Evolutionary conservation across 2,888 invertebrate species (phyloP).

Genomic region (Heliconius erato): DNA sequence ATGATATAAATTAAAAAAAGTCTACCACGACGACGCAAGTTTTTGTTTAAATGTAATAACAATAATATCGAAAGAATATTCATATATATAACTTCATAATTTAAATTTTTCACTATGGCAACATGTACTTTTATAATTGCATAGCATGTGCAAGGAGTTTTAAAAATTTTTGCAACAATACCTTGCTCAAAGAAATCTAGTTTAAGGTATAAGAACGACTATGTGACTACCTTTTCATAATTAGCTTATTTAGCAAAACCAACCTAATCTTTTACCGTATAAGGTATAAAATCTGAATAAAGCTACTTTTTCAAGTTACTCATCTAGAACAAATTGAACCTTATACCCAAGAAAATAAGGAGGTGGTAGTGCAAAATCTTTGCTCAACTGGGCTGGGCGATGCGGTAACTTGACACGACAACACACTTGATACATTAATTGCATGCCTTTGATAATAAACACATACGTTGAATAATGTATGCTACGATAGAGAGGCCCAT

Average conservation of each 20-base stretch:
- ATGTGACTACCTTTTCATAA: neutral
- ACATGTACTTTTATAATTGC: too few relatives aligned
- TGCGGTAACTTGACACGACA: conserved; percentile 29
- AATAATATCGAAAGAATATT: too few relatives aligned
- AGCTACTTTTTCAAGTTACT: neutral
- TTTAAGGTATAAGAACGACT: neutral
- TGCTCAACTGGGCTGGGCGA: neutral
- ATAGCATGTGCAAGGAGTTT: neutral
- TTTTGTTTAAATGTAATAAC: too few relatives aligned
- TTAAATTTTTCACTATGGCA: too few relatives aligned
- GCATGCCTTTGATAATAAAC: conserved; percentile 24
- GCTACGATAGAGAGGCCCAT: conserved; percentile 8
- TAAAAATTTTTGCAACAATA: conserved; percentile 1
- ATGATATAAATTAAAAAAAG: too few relatives aligned
- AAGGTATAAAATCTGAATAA: neutral
- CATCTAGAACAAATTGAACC: neutral
- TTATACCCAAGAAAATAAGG: neutral
- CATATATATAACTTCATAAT: too few relatives aligned
- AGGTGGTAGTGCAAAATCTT: neutral
- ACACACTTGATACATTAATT: conserved; percentile 30
- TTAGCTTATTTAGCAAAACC: neutral
- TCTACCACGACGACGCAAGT: too few relatives aligned
- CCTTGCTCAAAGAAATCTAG: neutral
- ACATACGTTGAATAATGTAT: conserved; percentile 15
- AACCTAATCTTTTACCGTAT: neutral